Evolutionary conservation across 2,797 vertebrate species (phyloP), one percentile per base, ranked within the genome.

Genomic region (Molossus alvarezi): DNA sequence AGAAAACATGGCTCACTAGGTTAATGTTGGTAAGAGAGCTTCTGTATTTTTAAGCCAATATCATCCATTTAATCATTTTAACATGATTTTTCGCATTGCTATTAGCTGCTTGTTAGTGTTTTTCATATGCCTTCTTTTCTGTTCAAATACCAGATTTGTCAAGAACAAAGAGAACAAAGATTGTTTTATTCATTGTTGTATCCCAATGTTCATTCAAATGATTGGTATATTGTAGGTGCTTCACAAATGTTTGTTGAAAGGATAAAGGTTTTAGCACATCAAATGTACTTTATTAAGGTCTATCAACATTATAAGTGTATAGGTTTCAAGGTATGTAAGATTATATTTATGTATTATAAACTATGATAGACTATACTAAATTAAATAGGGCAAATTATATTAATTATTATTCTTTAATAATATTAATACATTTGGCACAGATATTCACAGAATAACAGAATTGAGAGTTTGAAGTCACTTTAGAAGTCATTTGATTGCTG

Each of bases 381-480:
- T 88, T 79, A 94, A 94, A 65, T 55, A 62, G 27, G 58, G 25
- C 23, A 89, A 89, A 82, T 65, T 11, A 29, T 41, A 88, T 48
- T 29, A 55, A 79, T 69, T 86, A 55, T 72, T 73, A 18, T 84
- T 95, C 57, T 94, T 95, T 84, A 83, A 53, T 91, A 77, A 71
- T 58, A 92, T 45, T 62, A 80, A 73, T 65, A 84, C 48, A 64
- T 85, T 85, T 71, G 73, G 67, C 53, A 55, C 33, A 80, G 29
- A 48, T 71, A 90, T 69, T 76, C 89, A 90, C 60, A n/a, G n/a
- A 97, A 33, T 89, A 73, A 92, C 25, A 37, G 88, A 88, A 85
- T 92, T 91, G 48, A 81, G 76, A 91, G 79, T 62, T 91, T 25
- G 15, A 71, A 93, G 81, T 69, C 58, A 76, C 33, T 95, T 88